Percentiles rank a stretch among this genome's conserved stretches.
Conservation (phyloP, 2,113 vertebrate species). For the Varanus salvator region DNA sequence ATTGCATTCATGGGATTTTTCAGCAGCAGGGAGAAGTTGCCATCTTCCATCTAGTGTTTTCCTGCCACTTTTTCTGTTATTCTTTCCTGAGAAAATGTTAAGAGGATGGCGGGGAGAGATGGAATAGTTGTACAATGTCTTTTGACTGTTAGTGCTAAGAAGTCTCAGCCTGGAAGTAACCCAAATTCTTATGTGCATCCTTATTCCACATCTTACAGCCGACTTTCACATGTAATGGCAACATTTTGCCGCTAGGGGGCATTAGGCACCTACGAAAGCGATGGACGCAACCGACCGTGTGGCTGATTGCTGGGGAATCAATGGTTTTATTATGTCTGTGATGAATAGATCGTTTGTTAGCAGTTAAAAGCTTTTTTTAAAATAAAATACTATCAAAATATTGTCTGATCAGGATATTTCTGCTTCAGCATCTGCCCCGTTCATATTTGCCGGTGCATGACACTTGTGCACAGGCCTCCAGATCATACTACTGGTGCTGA, state of each 20-base stretch:
- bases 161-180: no score
- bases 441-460: neutral
- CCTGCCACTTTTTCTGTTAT: no score
- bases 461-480: neutral
- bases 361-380: neutral
- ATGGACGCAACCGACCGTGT: no score
- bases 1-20: no score
- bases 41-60: no score
- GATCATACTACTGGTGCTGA: neutral
- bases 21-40: no score
- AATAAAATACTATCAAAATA: neutral
- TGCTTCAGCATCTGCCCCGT: neutral
- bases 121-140: no score
- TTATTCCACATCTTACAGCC: neutral
- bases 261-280: neutral
- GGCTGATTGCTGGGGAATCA: neutral
- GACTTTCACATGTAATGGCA: neutral
- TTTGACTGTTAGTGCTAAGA: no score
- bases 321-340: neutral
- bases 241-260: constrained; percentile 16
- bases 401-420: neutral
- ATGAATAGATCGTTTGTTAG: neutral
- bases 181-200: neutral
- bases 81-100: no score
- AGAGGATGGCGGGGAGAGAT: no score